These are phyloP conservation scores for Zalophus californianus DNA, from an alignment of 2,797 vertebrate species.

Conservation along the genomic window DNA sequence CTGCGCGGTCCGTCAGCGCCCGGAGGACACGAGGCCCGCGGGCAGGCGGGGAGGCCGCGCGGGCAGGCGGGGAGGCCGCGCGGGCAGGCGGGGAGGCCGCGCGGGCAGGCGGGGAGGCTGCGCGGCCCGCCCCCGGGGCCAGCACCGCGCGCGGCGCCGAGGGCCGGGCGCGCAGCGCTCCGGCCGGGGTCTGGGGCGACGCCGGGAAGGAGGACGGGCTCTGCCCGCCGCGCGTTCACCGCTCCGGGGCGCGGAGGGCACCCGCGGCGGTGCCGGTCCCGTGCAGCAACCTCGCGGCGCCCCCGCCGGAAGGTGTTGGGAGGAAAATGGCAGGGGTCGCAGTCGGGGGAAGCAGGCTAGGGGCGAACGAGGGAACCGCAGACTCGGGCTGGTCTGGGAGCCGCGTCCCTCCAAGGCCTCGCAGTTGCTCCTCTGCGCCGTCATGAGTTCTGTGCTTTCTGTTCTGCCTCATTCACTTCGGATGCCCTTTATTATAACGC, in stretches of 20 bases:
- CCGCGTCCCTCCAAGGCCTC: background rate
- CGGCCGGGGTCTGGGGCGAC: no score
- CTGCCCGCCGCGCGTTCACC: rapidly evolving
- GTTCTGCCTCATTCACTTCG: background rate
- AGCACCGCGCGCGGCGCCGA: no score
- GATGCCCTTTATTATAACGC: background rate
- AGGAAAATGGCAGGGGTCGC: background rate
- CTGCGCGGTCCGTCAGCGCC: no score
- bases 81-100: no score
- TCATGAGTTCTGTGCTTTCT: background rate
- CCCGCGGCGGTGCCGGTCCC: no score
- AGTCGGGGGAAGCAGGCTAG: background rate
- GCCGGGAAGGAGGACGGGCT: background rate
- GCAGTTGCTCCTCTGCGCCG: background rate
- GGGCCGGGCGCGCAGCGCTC: no score
- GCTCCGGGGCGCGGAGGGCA: no score
- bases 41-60: no score
- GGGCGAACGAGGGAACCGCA: background rate
- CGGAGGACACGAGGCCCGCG: no score
- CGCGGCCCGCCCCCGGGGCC: no score
- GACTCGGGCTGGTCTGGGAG: background rate
- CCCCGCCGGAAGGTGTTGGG: background rate
- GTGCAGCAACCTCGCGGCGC: background rate
- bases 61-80: no score
- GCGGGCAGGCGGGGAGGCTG: no score